These are phyloP conservation scores for Trissonchulus sp. DNA, from an alignment of 2,888 invertebrate genomes.

Conservation along the genomic window DNA sequence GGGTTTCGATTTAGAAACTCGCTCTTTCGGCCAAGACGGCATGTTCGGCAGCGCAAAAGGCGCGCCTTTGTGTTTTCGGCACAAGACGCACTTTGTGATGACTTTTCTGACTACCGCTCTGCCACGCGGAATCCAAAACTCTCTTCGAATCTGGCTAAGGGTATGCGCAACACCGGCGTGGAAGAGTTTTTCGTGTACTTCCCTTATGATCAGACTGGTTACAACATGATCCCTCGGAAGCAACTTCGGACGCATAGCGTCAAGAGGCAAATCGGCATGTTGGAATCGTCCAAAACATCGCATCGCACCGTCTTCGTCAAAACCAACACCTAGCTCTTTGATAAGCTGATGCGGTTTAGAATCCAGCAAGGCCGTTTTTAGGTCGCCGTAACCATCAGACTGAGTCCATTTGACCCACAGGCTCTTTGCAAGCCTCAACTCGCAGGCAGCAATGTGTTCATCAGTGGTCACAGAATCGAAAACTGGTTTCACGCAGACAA, in stretches of 20 bases:
- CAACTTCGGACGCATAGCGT: not conserved
- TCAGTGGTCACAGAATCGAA: too few relatives aligned
- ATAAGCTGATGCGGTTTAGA: not conserved
- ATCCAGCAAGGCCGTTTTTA: not conserved
- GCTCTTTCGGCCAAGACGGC: conserved; percentile 11
- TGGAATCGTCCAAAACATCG: conserved; percentile 11
- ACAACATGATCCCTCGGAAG: too few relatives aligned
- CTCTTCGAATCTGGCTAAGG: not conserved
- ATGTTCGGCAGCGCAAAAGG: not conserved
- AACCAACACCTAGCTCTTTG: not conserved
- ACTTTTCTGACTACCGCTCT: conserved; percentile 3
- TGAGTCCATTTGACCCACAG: not conserved
- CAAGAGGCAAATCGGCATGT: not conserved
- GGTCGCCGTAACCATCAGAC: not conserved
- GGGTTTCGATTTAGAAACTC: conserved; percentile 4
- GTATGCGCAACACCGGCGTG: conserved; percentile 18
- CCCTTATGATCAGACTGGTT: too few relatives aligned
- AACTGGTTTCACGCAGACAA: too few relatives aligned
- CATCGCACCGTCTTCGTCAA: conserved; percentile 5
- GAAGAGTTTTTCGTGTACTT: not conserved
- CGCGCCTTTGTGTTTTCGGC: not conserved
- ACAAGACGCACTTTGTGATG: not conserved
- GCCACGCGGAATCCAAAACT: conserved; percentile 21
- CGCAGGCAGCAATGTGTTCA: not conserved
- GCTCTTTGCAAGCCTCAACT: not conserved